Percentiles rank a stretch among this genome's conserved stretches.
phyloP scores from a whole-genome alignment of 37 sponge, comb jelly and placozoan species.

The Oopsacas minuta region DNA sequence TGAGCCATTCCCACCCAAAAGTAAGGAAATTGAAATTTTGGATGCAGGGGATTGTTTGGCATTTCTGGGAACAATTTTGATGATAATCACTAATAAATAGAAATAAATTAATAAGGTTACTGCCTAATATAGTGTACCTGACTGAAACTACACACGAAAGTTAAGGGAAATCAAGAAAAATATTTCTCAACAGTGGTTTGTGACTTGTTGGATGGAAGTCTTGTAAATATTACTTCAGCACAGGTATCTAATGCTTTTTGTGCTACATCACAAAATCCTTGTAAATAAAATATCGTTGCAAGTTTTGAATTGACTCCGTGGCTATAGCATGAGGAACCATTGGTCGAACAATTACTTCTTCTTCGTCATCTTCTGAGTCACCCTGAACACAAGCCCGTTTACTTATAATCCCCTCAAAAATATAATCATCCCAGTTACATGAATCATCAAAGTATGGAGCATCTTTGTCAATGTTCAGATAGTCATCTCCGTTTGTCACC shows the following conservation, averaged over 20 bases:
- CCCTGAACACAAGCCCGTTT: not conserved
- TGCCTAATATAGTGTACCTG: too few species aligned
- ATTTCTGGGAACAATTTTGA: too few species aligned
- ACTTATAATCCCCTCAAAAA: not conserved
- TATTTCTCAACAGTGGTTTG: not conserved
- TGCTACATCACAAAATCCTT: not conserved
- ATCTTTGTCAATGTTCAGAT: not conserved
- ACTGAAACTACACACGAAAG: not conserved
- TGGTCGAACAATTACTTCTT: not conserved
- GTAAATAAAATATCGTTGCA: not conserved
- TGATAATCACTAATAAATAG: too few species aligned
- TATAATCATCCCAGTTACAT: not conserved
- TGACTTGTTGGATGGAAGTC: not conserved
- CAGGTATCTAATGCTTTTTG: not conserved
- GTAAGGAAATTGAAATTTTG: too few species aligned
- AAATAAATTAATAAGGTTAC: too few species aligned
- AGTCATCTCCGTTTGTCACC: not conserved
- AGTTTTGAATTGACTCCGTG: not conserved
- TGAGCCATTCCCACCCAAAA: too few species aligned
- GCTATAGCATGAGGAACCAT: not conserved
- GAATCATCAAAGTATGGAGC: not conserved
- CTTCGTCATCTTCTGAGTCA: constrained; percentile 1
- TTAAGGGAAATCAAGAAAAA: not conserved
- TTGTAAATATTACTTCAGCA: not conserved
- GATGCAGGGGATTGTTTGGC: too few species aligned